phyloP scores from a whole-genome alignment of 2,113 vertebrate genomes.

The Abramis brama region DNA sequence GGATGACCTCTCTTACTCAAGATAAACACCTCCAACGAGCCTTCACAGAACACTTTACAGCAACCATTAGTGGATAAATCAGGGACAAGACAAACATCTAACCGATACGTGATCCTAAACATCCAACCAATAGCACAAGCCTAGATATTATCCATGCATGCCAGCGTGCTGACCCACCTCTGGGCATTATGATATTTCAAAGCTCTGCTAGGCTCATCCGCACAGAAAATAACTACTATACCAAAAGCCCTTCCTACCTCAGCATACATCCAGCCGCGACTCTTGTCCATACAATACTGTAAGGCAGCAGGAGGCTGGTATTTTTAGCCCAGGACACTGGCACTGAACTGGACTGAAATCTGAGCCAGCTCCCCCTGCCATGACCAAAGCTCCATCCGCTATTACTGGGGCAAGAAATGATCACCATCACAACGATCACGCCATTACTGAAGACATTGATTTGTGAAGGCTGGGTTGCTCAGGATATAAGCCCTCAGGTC shows the following conservation, averaged over 20 bases:
- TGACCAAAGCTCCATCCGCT: slow-evolving; percentile 40
- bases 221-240: not conserved
- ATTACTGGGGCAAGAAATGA: not conserved
- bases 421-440: slow-evolving; percentile 7
- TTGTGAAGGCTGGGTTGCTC: not conserved
- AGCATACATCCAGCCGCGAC: slow-evolving; percentile 30
- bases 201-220: not conserved
- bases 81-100: not conserved
- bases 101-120: not conserved
- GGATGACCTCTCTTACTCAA: not conserved
- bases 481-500: not conserved
- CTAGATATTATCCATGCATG: not conserved
- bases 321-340: slow-evolving; percentile 63
- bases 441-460: not conserved
- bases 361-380: slow-evolving; percentile 58
- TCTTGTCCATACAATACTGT: slow-evolving; percentile 49
- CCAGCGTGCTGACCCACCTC: not conserved
- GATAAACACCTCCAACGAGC: not conserved
- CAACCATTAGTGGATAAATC: not conserved
- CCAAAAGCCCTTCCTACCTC: slow-evolving; percentile 24
- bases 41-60: not conserved
- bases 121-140: not conserved
- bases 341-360: slow-evolving; percentile 62
- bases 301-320: slow-evolving; percentile 52
- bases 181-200: not conserved